phyloP scores from a whole-genome alignment of 2,888 invertebrate genomes.

The Nipponacmea schrenckii region DNA sequence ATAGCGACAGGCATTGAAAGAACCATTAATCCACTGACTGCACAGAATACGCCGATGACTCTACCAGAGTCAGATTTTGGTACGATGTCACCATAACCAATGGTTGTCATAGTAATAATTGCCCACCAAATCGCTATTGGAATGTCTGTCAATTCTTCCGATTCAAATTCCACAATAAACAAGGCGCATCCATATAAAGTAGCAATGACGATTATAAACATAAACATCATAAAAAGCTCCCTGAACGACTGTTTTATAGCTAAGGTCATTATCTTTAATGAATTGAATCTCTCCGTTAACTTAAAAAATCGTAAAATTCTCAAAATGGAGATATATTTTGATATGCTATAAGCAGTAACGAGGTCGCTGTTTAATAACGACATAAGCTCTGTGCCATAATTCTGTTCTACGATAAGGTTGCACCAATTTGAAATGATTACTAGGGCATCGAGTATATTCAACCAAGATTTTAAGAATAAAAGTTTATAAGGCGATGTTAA shows the following conservation, averaged over 20 bases:
- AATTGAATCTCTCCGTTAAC: constrained; percentile 21
- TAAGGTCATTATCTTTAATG: constrained; percentile 50
- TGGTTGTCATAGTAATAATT: constrained; percentile 58
- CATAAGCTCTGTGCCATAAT: neutral
- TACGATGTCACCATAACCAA: constrained; percentile 55
- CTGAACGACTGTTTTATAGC: constrained; percentile 49
- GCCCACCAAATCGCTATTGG: constrained; percentile 57
- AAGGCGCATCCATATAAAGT: constrained; percentile 55
- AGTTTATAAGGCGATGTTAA: constrained; percentile 7
- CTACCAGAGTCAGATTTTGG: constrained; percentile 41
- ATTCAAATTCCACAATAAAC: constrained; percentile 26
- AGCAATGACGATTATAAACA: constrained; percentile 56
- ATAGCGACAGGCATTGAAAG: constrained; percentile 53
- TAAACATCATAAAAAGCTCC: constrained; percentile 52
- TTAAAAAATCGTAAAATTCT: constrained; percentile 24
- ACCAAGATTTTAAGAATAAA: neutral
- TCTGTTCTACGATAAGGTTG: neutral
- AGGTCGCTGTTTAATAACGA: neutral
- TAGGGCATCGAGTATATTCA: neutral
- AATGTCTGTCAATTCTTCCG: constrained; percentile 41
- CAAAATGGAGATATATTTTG: neutral
- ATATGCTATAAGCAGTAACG: neutral
- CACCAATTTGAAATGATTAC: neutral
- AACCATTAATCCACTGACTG: constrained; percentile 45
- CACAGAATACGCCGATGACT: constrained; percentile 43